Conservation (phyloP, 2,888 invertebrate species). For the Apodemia duryi region DNA sequence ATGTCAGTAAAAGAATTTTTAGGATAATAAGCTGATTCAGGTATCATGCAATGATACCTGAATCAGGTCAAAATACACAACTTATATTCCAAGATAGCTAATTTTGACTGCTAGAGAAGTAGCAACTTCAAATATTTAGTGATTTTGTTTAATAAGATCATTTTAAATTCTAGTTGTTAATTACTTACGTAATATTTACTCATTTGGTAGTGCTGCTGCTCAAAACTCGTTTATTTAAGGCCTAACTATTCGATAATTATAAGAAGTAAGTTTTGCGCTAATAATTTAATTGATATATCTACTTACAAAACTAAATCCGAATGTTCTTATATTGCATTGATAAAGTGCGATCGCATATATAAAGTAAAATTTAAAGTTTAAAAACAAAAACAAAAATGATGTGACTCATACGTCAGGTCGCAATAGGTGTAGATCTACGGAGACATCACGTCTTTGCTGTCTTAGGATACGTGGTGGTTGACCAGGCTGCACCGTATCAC, state of each 20-base stretch:
- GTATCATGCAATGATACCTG: no score
- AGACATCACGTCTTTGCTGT: slow-evolving; percentile 61
- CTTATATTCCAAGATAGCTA: neutral
- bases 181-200: slow-evolving; percentile 6
- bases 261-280: neutral
- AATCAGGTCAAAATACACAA: neutral
- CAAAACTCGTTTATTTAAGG: neutral
- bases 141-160: no score
- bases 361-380: neutral
- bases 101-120: neutral
- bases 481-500: slow-evolving; percentile 42
- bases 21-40: no score
- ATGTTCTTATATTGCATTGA: neutral
- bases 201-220: slow-evolving; percentile 6
- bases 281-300: neutral
- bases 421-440: slow-evolving; percentile 69
- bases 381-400: slow-evolving; percentile 22
- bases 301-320: slow-evolving; percentile 1
- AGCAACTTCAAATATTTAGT: no score
- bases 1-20: no score
- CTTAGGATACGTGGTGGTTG: slow-evolving; percentile 51
- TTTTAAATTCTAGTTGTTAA: neutral
- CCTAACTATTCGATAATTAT: neutral
- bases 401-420: slow-evolving; percentile 61
- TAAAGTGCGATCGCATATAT: neutral